A percentile compares a stretch with the other conserved stretches of the same genome.
Conservation (phyloP, 2,797 vertebrate genomes). For the Falco berigora region DNA sequence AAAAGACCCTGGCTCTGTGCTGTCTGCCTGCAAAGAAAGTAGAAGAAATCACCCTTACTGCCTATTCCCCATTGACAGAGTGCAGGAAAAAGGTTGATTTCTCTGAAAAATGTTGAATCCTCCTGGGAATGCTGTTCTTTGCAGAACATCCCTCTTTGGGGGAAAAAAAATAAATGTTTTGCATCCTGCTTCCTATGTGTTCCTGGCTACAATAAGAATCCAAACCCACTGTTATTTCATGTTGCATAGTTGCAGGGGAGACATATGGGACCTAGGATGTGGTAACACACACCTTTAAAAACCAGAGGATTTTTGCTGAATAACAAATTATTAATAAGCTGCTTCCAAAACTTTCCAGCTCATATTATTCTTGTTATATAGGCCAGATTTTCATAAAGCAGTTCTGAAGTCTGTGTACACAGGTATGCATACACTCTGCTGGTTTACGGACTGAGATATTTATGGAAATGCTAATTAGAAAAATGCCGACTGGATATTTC, state of each 20-base stretch:
- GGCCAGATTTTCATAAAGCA: not conserved
- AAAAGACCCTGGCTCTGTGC: not conserved
- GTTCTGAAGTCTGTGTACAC: not conserved
- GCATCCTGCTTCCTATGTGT: accelerated
- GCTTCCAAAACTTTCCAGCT: not conserved
- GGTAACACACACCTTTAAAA: not conserved
- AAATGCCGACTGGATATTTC: not conserved
- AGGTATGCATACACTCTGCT: not conserved
- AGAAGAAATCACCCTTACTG: not conserved
- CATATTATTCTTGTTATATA: not conserved
- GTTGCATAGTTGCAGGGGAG: not conserved
- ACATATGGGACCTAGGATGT: not conserved
- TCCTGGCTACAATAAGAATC: not conserved
- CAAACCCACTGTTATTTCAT: not conserved
- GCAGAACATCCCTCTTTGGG: not conserved
- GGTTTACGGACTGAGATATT: not conserved
- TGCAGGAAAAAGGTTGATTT: not conserved
- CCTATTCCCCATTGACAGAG: not conserved
- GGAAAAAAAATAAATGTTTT: not conserved
- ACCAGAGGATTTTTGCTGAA: not conserved
- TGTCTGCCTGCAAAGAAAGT: not conserved
- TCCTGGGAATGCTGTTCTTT: not conserved
- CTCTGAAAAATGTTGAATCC: not conserved
- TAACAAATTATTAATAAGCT: not conserved
- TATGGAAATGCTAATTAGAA: not conserved